A percentile compares a stretch with the other conserved stretches of the same genome.
Conservation (phyloP, 2,797 vertebrate genomes). For the Peromyscus eremicus region DNA sequence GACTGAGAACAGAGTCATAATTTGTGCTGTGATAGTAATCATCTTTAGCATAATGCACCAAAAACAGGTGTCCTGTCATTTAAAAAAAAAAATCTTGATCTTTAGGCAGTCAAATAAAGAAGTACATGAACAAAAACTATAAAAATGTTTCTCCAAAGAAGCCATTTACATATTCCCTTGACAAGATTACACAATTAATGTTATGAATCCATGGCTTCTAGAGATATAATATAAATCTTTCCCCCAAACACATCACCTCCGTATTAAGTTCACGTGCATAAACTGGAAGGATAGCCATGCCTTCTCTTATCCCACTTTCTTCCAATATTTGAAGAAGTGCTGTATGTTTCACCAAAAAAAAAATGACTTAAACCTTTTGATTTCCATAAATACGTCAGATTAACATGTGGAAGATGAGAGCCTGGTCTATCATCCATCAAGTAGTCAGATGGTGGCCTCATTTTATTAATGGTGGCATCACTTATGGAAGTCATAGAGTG, state of each 20-base stretch:
- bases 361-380: not conserved
- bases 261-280: not conserved
- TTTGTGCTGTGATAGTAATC: not conserved
- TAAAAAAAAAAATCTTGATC: not conserved
- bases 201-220: not conserved
- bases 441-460: not conserved
- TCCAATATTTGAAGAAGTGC: constrained; percentile 5
- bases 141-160: not conserved
- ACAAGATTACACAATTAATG: not conserved
- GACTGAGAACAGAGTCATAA: not conserved
- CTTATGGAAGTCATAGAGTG: constrained; percentile 40
- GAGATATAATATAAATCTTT: not conserved
- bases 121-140: not conserved
- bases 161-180: not conserved
- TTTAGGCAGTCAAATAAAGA: not conserved
- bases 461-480: not conserved
- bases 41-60: not conserved
- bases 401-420: not conserved
- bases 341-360: not conserved
- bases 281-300: accelerated
- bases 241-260: not conserved
- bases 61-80: not conserved
- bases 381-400: not conserved
- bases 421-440: not conserved
- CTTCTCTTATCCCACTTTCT: not conserved